Base-by-base conservation (phyloP, 92 coral and sea anemone genomes). In the Porites rus region DNA sequence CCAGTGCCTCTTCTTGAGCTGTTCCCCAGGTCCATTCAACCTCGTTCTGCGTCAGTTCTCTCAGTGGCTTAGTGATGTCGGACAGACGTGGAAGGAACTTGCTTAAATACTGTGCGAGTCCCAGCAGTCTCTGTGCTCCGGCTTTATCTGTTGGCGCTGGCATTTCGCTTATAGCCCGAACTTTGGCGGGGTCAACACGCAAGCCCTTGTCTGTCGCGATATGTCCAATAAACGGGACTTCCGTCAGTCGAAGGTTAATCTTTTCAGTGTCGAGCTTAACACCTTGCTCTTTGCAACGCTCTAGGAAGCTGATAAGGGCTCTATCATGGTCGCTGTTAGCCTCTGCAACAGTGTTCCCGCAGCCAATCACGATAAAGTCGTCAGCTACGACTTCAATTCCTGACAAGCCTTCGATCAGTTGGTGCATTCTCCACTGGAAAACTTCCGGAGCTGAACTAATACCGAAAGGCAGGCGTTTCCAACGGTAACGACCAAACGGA, bases 91-190 rank as follows among this genome's bases (percentile, higher is more conserved):
- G 90, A 21, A 86, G 83, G 53, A 90, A 90, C 2, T 1, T 25
- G 28, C 28, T 25, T 25, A 25, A 25, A 25, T 25, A 25, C 28
- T 25, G 28, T 25, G 28, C 28, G 2, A 25, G 2, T 25, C 28
- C 28, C 28, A 25, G 2, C 28, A 25, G 28, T 77, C 87, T 86
- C 78, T 90, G 93, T 17, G 75, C 93, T 14, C 93, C 90, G 10
- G 59, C 60, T 51, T 90, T 89, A 72, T 89, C 89, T 46, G 89
- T 78, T 1, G 92, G 92, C 1, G 86, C 66, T 11, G 92, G 92
- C 92, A 89, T 89, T 61, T 89, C 84, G 22, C 21, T 54, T 1
- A 82, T 83, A 9, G 88, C 92, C 19, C 79, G 72, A 14, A 88
- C 92, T 75, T 86, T 87, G 46, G 76, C 81, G n/a, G 90, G 90